Evolutionary conservation across 2,888 invertebrate species (phyloP).

Genomic region (Carabus problematicus): DNA sequence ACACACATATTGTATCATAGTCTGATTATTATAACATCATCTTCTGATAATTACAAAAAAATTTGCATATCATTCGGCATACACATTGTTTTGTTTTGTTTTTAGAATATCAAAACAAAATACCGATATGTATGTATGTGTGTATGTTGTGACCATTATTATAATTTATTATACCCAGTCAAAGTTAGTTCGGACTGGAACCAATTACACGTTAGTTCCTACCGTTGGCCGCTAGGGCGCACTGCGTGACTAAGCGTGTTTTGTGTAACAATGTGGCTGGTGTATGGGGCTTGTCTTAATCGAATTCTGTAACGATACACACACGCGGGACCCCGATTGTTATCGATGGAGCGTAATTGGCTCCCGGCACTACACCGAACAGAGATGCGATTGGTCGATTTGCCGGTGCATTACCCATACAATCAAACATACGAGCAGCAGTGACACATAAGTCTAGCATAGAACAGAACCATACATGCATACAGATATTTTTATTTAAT

Average conservation of each 20-base stretch:
- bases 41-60: constrained; percentile 29
- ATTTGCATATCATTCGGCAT: constrained; percentile 40
- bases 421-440: background rate
- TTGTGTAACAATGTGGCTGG: constrained; percentile 47
- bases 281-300: constrained; percentile 55
- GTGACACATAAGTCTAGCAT: constrained; percentile 54
- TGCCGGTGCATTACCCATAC: too few relatives aligned
- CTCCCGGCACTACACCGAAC: constrained; percentile 53
- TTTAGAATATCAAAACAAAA: background rate
- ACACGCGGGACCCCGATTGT: constrained; percentile 45
- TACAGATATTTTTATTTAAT: too few relatives aligned
- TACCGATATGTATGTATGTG: background rate
- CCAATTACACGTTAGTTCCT: constrained; percentile 49
- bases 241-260: constrained; percentile 55
- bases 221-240: constrained; percentile 54
- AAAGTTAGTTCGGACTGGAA: constrained; percentile 25
- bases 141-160: constrained; percentile 26
- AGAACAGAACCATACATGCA: constrained; percentile 43
- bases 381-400: background rate
- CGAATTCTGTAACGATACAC: constrained; percentile 53
- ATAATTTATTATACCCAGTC: constrained; percentile 41
- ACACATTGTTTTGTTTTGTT: constrained; percentile 5
- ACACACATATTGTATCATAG: too few relatives aligned
- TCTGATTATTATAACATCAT: constrained; percentile 37
- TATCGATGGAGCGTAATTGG: constrained; percentile 58